Evolutionary conservation across 64 coral and sea anemone species (phyloP).

Genomic region (Porites lutea): DNA sequence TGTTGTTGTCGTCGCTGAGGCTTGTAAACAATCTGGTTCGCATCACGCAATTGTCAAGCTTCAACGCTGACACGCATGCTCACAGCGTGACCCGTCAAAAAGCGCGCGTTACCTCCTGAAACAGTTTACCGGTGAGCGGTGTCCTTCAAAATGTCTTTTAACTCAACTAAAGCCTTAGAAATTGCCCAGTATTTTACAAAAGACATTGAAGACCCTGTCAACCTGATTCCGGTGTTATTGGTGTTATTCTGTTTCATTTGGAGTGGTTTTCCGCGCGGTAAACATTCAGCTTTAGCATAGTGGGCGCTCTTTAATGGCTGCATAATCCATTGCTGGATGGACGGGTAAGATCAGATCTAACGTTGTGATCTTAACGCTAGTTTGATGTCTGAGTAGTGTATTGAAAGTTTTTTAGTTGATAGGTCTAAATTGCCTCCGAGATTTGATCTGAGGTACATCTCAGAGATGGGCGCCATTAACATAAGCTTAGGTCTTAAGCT

Average conservation of each 20-base stretch:
- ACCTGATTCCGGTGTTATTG: conserved; percentile 78
- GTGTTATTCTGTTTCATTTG: conserved; percentile 67
- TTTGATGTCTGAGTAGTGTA: no score
- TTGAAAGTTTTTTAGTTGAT: no score
- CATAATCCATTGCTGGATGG: conserved; percentile 96
- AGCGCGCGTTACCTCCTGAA: not conserved
- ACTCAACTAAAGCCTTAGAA: conserved; percentile 60
- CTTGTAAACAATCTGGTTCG: not conserved
- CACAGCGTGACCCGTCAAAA: not conserved
- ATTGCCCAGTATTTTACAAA: conserved; percentile 79
- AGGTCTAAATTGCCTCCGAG: no score
- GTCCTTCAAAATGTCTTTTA: conserved; percentile 53
- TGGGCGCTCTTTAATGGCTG: conserved; percentile 97
- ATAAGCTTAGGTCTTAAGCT: no score
- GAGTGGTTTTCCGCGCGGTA: conserved; percentile 78
- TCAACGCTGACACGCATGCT: not conserved
- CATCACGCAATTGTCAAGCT: not conserved
- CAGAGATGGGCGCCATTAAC: no score
- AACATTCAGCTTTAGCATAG: conserved; percentile 40
- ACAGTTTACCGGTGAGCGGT: no score
- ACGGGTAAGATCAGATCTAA: conserved; percentile 69
- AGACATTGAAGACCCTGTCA: conserved; percentile 87
- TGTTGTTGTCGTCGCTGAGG: no score
- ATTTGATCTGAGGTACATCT: no score
- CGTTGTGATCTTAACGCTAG: not conserved